Evolutionary conservation across 2,113 vertebrate species (phyloP).

Genomic region (Ceuthmochares aereus): DNA sequence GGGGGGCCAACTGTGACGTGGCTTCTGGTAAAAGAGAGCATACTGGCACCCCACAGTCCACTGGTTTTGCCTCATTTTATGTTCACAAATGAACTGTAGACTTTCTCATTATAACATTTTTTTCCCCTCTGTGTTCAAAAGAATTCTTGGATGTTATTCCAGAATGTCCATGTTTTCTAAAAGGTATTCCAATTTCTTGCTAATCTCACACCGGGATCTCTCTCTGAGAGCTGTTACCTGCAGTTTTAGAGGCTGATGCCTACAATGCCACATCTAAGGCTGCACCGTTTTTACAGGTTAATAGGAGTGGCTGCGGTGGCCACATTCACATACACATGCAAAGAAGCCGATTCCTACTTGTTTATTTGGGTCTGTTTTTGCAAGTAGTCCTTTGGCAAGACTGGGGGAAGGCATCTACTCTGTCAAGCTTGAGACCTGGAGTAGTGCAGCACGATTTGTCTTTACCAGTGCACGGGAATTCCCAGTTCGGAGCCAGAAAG

Average conservation of each 20-base stretch:
- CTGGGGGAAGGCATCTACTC: background rate
- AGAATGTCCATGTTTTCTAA: background rate
- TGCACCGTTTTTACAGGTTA: background rate
- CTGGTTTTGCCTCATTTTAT: background rate
- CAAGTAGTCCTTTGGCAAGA: background rate
- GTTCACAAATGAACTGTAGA: background rate
- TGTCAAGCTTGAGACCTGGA: background rate
- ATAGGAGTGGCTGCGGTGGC: background rate
- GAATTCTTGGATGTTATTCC: background rate
- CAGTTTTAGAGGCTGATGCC: background rate
- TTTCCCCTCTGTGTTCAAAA: background rate
- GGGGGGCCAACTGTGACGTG: background rate
- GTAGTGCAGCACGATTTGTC: background rate
- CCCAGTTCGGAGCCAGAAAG: background rate
- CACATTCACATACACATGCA: background rate
- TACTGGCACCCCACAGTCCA: background rate
- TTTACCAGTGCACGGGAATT: background rate
- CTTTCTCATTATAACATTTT: background rate
- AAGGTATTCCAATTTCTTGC: background rate
- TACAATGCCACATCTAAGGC: background rate
- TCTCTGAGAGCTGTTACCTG: background rate
- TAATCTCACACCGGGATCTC: background rate
- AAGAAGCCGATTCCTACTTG: background rate
- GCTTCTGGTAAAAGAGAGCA: background rate
- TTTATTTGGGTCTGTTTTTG: background rate